phyloP scores from a whole-genome alignment of 2,888 invertebrate species.

The Sarcophaga caerulescens region DNA sequence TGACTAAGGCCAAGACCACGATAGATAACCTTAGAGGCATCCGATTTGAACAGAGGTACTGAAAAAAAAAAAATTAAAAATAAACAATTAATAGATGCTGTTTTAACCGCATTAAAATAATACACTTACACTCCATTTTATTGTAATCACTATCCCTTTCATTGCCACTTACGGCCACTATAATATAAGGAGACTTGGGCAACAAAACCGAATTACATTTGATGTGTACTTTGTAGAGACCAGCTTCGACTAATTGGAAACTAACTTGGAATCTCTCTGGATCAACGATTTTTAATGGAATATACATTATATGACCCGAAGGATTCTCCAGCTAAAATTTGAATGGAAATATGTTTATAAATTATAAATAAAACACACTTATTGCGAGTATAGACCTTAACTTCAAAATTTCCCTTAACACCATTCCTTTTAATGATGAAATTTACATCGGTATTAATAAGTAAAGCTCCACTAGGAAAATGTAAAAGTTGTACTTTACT shows the following conservation, averaged over 20 bases:
- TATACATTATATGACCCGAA: slow-evolving; percentile 71
- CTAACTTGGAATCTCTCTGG: slow-evolving; percentile 77
- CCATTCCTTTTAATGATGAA: slow-evolving; percentile 79
- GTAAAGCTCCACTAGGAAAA: slow-evolving; percentile 78
- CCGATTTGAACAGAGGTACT: slow-evolving; percentile 76
- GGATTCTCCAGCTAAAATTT: slow-evolving; percentile 75
- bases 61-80: background rate
- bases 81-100: no score
- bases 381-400: slow-evolving; percentile 71
- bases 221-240: slow-evolving; percentile 78
- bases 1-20: slow-evolving; percentile 76
- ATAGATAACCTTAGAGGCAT: slow-evolving; percentile 76
- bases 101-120: no score
- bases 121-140: slow-evolving; percentile 68
- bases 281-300: slow-evolving; percentile 75
- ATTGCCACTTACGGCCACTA: slow-evolving; percentile 76
- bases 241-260: slow-evolving; percentile 73
- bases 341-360: background rate
- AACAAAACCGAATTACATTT: slow-evolving; percentile 78
- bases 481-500: slow-evolving; percentile 78
- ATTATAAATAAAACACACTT: background rate
- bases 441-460: slow-evolving; percentile 72
- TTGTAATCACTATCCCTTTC: slow-evolving; percentile 58
- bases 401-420: slow-evolving; percentile 79
- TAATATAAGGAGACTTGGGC: slow-evolving; percentile 78